phyloP scores from a whole-genome alignment of 2,113 vertebrate species.

The Oenanthe oenanthe region DNA sequence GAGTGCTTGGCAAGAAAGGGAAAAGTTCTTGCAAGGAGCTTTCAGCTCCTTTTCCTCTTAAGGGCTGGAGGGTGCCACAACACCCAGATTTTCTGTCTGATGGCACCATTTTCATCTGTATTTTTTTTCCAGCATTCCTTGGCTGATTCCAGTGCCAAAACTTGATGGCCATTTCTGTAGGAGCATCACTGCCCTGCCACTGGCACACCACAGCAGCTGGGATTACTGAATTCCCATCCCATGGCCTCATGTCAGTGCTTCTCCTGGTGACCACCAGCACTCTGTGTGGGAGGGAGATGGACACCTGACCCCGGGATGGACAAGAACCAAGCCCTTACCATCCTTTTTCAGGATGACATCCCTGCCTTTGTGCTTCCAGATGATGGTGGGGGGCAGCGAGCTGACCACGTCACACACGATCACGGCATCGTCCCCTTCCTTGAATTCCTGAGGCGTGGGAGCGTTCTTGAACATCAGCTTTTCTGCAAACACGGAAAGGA shows the following conservation, averaged over 20 bases:
- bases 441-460: slow-evolving; percentile 94
- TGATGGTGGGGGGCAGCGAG: slow-evolving; percentile 89
- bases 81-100: background rate
- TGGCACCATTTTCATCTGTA: background rate
- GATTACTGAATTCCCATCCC: background rate
- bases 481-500: slow-evolving; percentile 76
- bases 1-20: background rate
- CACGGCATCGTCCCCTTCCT: slow-evolving; percentile 89
- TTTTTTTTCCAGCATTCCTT: background rate
- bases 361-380: slow-evolving; percentile 91
- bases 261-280: background rate
- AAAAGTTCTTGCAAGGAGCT: background rate
- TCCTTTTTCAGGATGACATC: slow-evolving; percentile 93
- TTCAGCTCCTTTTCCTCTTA: background rate
- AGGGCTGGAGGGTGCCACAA: background rate
- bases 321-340: slow-evolving; percentile 75
- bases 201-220: background rate
- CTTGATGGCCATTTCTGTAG: background rate
- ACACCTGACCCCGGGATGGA: background rate
- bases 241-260: background rate
- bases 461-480: slow-evolving; percentile 95
- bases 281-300: background rate
- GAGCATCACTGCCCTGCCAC: background rate
- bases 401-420: slow-evolving; percentile 92
- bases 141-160: background rate